Evolutionary conservation across 2,113 vertebrate species (phyloP).

Genomic region (Alligator sinensis): DNA sequence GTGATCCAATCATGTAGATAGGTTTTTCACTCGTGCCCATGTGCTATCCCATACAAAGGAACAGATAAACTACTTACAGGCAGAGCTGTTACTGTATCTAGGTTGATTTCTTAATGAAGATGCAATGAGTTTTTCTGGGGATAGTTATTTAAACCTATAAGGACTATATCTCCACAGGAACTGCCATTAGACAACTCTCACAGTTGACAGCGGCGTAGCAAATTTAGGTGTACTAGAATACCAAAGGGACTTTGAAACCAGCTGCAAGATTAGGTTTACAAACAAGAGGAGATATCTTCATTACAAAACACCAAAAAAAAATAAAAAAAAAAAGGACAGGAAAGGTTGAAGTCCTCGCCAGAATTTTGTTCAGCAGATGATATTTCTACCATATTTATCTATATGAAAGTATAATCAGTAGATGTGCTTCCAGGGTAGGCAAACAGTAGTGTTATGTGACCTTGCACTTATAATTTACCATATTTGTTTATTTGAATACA

Average conservation of each 20-base stretch:
- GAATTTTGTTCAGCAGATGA: background rate
- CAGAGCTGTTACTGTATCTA: background rate
- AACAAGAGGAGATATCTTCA: background rate
- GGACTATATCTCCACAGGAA: background rate
- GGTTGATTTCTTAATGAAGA: background rate
- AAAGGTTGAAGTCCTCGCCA: background rate
- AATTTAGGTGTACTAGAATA: background rate
- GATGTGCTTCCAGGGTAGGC: background rate
- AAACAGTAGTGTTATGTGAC: background rate
- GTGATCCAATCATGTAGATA: background rate
- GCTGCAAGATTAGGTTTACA: background rate
- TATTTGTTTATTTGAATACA: too few species aligned
- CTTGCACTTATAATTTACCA: background rate
- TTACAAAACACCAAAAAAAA: background rate
- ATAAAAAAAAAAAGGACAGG: background rate
- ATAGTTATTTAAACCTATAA: background rate
- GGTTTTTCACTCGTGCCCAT: background rate
- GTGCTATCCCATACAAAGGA: background rate
- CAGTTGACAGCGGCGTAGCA: background rate
- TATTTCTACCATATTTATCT: background rate
- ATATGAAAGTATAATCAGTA: background rate
- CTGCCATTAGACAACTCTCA: background rate
- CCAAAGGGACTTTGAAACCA: background rate
- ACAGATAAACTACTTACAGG: background rate
- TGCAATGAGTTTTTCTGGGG: background rate